These are phyloP conservation scores for Oryzias curvinotus DNA, from an alignment of 2,113 vertebrate genomes.

Conservation along the genomic window DNA sequence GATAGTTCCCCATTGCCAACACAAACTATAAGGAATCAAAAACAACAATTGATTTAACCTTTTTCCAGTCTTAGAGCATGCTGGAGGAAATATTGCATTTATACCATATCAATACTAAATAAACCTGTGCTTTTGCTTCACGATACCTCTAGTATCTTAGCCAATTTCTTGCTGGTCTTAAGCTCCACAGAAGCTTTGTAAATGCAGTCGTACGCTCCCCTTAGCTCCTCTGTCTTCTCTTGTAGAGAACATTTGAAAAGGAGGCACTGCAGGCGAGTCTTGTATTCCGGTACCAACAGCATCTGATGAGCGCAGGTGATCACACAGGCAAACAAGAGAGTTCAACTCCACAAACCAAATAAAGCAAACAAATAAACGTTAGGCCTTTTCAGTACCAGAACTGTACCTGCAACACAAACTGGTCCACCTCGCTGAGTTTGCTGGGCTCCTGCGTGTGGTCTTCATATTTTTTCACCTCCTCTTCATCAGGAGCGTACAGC, in stretches of 20 bases:
- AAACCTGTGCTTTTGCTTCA: not conserved
- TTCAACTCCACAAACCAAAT: not conserved
- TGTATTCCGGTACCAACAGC: constrained; percentile 89
- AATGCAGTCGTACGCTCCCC: constrained; percentile 87
- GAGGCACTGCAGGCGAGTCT: constrained; percentile 89
- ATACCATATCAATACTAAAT: not conserved
- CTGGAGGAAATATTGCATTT: too few species aligned
- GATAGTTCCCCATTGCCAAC: constrained; percentile 97
- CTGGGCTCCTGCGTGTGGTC: constrained; percentile 82
- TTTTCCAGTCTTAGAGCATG: too few species aligned
- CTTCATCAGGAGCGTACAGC: constrained; percentile 90
- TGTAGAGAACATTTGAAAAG: constrained; percentile 92
- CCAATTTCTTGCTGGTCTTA: constrained; percentile 94
- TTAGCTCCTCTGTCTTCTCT: constrained; percentile 95
- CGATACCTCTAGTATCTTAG: constrained; percentile 95
- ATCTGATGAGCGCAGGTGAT: constrained; percentile 41
- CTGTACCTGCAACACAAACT: constrained; percentile 92
- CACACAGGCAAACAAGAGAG: not conserved
- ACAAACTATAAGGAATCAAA: constrained; percentile 83
- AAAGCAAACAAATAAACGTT: not conserved
- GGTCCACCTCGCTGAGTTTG: constrained; percentile 94
- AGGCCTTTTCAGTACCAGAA: not conserved
- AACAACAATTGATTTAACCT: not conserved
- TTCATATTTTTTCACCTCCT: constrained; percentile 90
- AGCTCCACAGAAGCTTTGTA: constrained; percentile 91